Evolutionary conservation across 2,797 vertebrate genomes (phyloP).

Genomic region (Emys orbicularis): DNA sequence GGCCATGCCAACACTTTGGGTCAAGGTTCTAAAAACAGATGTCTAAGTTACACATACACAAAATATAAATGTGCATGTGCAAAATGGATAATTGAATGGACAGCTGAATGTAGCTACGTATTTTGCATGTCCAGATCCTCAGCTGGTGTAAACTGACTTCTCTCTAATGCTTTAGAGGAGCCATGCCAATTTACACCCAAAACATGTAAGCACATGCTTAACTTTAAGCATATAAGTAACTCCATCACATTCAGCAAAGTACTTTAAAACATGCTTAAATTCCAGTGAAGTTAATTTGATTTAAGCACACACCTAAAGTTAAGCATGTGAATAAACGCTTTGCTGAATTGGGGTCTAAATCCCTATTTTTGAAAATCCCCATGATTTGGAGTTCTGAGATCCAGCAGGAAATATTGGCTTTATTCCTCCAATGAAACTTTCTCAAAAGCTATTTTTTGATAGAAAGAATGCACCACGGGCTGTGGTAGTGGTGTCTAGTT

Average conservation of each 20-base stretch:
- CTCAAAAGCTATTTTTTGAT: not conserved
- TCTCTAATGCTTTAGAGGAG: not conserved
- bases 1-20: no score
- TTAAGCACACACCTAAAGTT: not conserved
- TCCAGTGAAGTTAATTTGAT: not conserved
- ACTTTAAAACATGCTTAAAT: not conserved
- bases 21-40: not conserved
- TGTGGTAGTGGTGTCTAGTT: not conserved
- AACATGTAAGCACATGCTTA: not conserved
- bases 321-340: not conserved
- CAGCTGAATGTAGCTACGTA: not conserved
- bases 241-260: not conserved
- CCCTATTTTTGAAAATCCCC: not conserved
- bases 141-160: not conserved
- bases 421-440: not conserved
- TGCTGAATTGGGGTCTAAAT: not conserved
- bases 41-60: not conserved
- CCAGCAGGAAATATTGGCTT: conserved; percentile 26
- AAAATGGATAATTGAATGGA: not conserved
- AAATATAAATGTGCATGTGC: not conserved
- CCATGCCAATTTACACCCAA: not conserved
- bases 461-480: not conserved
- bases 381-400: not conserved
- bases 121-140: not conserved
- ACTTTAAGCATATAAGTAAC: not conserved